These are phyloP conservation scores for Poeciliopsis turneri DNA, from an alignment of 2,797 vertebrate genomes.

Conservation along the genomic window DNA sequence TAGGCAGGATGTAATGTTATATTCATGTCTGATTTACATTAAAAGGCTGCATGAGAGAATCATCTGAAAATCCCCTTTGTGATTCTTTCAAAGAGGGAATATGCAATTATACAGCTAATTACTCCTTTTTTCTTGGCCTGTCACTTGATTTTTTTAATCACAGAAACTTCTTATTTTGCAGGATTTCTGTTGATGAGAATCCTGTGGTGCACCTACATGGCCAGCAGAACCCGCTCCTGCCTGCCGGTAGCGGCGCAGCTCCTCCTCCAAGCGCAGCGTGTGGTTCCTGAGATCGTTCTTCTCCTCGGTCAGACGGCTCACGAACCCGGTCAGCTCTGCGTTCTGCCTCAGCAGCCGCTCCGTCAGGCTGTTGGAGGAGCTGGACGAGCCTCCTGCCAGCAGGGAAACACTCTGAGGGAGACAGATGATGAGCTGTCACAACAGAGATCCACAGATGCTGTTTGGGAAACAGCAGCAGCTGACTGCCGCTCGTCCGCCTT, in stretches of 20 bases:
- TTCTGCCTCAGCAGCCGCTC: conserved; percentile 94
- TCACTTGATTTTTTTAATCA: background rate
- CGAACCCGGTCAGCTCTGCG: conserved; percentile 92
- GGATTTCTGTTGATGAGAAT: background rate
- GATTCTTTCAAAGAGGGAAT: too few relatives aligned
- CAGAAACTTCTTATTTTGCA: background rate
- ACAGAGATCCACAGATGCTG: conserved; percentile 21
- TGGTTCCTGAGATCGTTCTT: conserved; percentile 94
- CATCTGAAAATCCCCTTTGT: too few relatives aligned
- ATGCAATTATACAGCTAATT: background rate
- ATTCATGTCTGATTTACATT: too few relatives aligned
- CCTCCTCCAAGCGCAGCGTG: conserved; percentile 88
- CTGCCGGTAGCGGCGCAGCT: conserved; percentile 82
- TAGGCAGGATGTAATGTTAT: too few relatives aligned
- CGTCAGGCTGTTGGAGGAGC: conserved; percentile 83
- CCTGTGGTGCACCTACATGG: conserved; percentile 54
- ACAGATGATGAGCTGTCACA: conserved; percentile 33
- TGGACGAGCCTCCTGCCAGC: conserved; percentile 75
- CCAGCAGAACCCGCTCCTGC: conserved; percentile 66
- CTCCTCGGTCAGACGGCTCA: conserved; percentile 92
- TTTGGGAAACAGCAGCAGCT: conserved; percentile 8
- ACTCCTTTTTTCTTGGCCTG: background rate
- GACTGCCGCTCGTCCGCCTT: background rate
- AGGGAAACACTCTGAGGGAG: conserved; percentile 73
- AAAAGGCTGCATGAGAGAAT: too few relatives aligned